A percentile compares a stretch with the other conserved stretches of the same genome.
Conservation (phyloP, 2,888 invertebrate genomes). For the Mimumesa dahlbomi region DNA sequence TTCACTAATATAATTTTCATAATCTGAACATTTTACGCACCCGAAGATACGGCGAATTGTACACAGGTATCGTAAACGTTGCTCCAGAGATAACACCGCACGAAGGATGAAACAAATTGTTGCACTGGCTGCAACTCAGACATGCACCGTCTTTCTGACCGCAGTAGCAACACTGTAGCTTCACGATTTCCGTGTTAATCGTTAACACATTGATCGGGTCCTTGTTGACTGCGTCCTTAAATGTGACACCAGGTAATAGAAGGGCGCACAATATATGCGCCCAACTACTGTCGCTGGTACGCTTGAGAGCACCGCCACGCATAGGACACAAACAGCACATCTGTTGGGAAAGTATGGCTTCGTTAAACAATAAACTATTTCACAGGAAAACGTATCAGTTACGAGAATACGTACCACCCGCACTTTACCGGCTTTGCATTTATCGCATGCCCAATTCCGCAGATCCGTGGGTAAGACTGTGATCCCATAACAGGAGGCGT, state of each 20-base stretch:
- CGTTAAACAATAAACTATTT: neutral
- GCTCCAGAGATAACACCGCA: slow-evolving; percentile 83
- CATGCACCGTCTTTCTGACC: slow-evolving; percentile 78
- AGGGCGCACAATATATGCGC: slow-evolving; percentile 86
- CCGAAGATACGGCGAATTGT: slow-evolving; percentile 71
- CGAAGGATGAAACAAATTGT: slow-evolving; percentile 82
- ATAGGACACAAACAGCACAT: slow-evolving; percentile 83
- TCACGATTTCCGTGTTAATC: slow-evolving; percentile 64
- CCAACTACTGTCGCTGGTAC: slow-evolving; percentile 84
- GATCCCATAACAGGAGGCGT: slow-evolving; percentile 81
- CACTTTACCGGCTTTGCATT: slow-evolving; percentile 76
- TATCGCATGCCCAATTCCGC: slow-evolving; percentile 80
- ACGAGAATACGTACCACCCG: slow-evolving; percentile 70
- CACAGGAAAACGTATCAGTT: too few species aligned
- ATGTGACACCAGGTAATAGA: slow-evolving; percentile 84
- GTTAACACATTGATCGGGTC: slow-evolving; percentile 77
- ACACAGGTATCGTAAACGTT: slow-evolving; percentile 72
- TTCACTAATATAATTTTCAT: neutral
- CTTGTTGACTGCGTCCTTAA: slow-evolving; percentile 80
- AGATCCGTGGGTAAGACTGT: slow-evolving; percentile 74
- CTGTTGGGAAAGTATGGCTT: slow-evolving; percentile 60
- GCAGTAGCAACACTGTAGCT: slow-evolving; percentile 77
- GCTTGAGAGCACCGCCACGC: slow-evolving; percentile 85
- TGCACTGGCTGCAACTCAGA: slow-evolving; percentile 81
- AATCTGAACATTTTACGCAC: slow-evolving; percentile 44